A percentile compares a stretch with the other conserved stretches of the same genome.
Evolutionary conservation across 2,888 invertebrate species (phyloP).

Genomic region (Diadegma fenestrale): DNA sequence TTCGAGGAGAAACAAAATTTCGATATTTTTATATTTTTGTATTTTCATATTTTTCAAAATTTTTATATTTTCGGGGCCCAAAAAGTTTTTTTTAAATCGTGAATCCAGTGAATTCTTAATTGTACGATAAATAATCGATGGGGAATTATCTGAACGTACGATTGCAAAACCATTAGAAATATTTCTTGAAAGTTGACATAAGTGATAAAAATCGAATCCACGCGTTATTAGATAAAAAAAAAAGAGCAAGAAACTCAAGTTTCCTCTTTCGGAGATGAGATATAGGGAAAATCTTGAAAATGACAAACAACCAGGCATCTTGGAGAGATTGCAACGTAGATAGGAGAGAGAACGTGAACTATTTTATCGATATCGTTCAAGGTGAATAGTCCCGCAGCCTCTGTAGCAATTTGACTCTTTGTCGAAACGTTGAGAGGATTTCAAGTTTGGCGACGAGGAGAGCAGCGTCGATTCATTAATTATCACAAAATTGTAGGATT

Average conservation of each 20-base stretch:
- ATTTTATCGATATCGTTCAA: background rate
- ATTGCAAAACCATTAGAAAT: background rate
- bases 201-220: background rate
- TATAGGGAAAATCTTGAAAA: background rate
- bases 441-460: background rate
- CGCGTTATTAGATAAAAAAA: background rate
- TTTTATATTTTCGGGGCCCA: too few species aligned
- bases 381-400: background rate
- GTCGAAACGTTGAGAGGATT: background rate
- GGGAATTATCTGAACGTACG: background rate
- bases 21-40: too few species aligned
- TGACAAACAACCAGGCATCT: background rate
- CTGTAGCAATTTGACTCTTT: background rate
- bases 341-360: background rate
- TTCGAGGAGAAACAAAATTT: too few species aligned
- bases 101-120: too few species aligned
- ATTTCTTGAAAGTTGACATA: background rate
- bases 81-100: too few species aligned
- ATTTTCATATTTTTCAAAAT: too few species aligned
- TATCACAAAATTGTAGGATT: too few species aligned
- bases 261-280: background rate
- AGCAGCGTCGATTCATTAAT: too few species aligned
- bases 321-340: constrained; percentile 9
- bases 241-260: background rate
- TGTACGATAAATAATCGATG: too few species aligned